phyloP scores from a whole-genome alignment of 2,888 invertebrate species.

The Heliconius charithonia region DNA sequence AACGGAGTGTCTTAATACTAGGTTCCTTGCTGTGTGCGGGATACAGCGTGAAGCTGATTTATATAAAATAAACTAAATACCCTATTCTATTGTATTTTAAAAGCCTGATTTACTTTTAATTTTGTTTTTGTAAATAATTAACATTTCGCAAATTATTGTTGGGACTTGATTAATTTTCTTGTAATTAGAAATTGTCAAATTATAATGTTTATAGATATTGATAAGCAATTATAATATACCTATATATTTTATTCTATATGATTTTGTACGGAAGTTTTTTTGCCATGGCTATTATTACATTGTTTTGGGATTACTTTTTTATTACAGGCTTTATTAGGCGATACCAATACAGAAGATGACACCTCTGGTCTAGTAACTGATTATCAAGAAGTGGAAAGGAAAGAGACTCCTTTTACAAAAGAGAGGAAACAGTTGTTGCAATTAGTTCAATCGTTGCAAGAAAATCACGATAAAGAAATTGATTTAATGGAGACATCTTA shows the following conservation, averaged over 20 bases:
- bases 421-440: slow-evolving; percentile 76
- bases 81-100: neutral
- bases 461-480: slow-evolving; percentile 85
- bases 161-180: no score
- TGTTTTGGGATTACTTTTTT: neutral
- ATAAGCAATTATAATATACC: no score
- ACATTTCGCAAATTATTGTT: no score
- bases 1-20: no score
- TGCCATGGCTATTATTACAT: no score
- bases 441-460: slow-evolving; percentile 80
- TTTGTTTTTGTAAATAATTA: neutral
- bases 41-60: no score
- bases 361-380: slow-evolving; percentile 45
- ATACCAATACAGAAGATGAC: slow-evolving; percentile 54
- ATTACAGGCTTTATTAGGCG: slow-evolving; percentile 66
- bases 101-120: neutral
- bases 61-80: neutral
- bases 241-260: no score
- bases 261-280: no score
- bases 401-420: slow-evolving; percentile 63
- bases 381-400: slow-evolving; percentile 54
- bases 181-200: no score
- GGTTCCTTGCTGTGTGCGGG: no score
- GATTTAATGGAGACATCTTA: slow-evolving; percentile 86
- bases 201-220: no score